Conservation (phyloP, 2,113 vertebrate species). For the Bujurquina vittata region DNA sequence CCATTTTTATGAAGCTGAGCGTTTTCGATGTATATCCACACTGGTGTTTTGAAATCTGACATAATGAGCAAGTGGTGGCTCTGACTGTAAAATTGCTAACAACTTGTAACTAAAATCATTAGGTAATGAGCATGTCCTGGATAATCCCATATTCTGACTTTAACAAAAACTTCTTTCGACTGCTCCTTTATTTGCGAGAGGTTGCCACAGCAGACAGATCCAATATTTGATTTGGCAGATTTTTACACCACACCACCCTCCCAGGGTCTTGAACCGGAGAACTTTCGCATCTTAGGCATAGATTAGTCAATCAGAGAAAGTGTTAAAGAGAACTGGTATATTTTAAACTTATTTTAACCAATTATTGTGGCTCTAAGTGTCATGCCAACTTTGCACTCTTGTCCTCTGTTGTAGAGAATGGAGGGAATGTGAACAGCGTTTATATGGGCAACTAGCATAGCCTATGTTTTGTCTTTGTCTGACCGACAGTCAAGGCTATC, state of each 20-base stretch:
- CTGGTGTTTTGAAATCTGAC: not conserved
- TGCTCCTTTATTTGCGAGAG: not conserved
- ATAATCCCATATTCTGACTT: not conserved
- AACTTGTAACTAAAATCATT: not conserved
- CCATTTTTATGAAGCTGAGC: not conserved
- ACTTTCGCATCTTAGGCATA: not conserved
- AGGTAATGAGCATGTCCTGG: not conserved
- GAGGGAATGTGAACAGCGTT: not conserved
- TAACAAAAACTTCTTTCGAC: not conserved
- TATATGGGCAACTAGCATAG: not conserved
- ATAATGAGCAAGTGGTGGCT: not conserved
- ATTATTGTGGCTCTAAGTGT: not conserved
- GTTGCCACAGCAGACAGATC: not conserved
- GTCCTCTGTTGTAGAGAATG: not conserved
- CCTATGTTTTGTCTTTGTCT: not conserved
- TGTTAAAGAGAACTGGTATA: not conserved
- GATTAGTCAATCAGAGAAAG: not conserved
- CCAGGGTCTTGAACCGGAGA: not conserved
- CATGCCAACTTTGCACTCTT: not conserved
- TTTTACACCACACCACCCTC: not conserved
- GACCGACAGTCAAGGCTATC: not conserved
- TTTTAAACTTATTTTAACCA: constrained; percentile 5
- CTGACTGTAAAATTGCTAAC: not conserved
- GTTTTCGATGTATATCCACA: not conserved
- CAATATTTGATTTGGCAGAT: not conserved